Conservation (phyloP, 2,113 vertebrate genomes). For the Chitala chitala region DNA sequence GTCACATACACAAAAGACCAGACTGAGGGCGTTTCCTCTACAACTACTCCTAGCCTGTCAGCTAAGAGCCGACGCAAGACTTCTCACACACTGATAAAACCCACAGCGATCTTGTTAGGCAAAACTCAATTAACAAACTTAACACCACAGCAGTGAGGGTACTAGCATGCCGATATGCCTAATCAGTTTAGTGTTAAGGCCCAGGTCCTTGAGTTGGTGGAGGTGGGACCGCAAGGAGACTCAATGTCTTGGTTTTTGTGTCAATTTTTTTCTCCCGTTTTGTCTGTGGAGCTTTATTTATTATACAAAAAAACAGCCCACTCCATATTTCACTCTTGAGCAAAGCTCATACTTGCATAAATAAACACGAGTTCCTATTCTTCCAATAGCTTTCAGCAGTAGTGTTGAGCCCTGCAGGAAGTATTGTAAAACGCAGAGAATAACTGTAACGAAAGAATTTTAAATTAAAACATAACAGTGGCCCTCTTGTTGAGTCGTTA, state of each 20-base stretch:
- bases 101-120: no score
- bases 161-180: no score
- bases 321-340: conserved; percentile 3
- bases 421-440: conserved; percentile 5
- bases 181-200: conserved; percentile 27
- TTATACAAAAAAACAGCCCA: conserved; percentile 20
- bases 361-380: conserved; percentile 11
- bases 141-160: no score
- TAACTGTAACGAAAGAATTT: conserved; percentile 35
- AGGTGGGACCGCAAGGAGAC: background rate
- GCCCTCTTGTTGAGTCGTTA: background rate
- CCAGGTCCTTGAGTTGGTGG: background rate
- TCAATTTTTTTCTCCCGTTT: conserved; percentile 5
- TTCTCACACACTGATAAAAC: no score
- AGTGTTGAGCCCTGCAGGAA: conserved; percentile 21
- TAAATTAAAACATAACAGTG: conserved; percentile 50
- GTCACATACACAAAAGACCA: no score
- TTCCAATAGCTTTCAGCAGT: conserved; percentile 31
- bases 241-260: conserved; percentile 44
- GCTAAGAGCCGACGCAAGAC: no score
- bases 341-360: conserved; percentile 30
- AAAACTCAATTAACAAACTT: no score
- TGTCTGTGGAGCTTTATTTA: conserved; percentile 29
- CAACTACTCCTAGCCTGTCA: no score
- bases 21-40: no score